These are phyloP conservation scores for Saturnia japonica DNA, from an alignment of 2,888 invertebrate genomes.

Conservation along the genomic window DNA sequence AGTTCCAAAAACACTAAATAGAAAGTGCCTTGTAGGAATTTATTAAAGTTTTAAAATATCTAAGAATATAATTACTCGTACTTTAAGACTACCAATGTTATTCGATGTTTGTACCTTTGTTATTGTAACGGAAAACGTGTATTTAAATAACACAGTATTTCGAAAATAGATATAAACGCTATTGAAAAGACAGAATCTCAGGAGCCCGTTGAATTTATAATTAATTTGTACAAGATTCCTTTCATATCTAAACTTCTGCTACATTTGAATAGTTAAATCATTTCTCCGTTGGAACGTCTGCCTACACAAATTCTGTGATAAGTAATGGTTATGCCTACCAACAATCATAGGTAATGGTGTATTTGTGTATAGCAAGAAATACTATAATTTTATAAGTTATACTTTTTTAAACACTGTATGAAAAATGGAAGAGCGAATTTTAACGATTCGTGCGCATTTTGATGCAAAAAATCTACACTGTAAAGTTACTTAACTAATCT, in stretches of 20 bases:
- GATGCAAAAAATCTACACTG: no score
- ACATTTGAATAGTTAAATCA: not conserved
- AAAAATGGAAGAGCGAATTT: no score
- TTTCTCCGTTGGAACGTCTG: not conserved
- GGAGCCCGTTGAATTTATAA: not conserved
- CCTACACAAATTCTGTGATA: not conserved
- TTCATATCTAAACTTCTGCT: not conserved
- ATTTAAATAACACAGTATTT: not conserved
- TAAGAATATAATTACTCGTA: not conserved
- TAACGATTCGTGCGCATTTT: no score
- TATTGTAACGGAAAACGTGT: not conserved
- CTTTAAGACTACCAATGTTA: not conserved
- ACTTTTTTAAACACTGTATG: no score
- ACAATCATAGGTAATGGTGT: not conserved
- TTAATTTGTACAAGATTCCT: conserved; percentile 4
- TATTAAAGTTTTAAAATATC: no score
- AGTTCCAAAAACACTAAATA: no score
- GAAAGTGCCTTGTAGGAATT: no score
- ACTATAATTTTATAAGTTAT: no score
- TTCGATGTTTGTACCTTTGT: not conserved
- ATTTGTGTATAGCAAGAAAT: not conserved
- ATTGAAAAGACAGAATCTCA: not conserved
- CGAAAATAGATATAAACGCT: not conserved
- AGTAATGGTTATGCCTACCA: not conserved
- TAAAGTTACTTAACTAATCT: no score